Percentiles rank a stretch among this genome's conserved stretches.
Conservation (phyloP, 2,888 invertebrate species). For the Rosalia funebris region DNA sequence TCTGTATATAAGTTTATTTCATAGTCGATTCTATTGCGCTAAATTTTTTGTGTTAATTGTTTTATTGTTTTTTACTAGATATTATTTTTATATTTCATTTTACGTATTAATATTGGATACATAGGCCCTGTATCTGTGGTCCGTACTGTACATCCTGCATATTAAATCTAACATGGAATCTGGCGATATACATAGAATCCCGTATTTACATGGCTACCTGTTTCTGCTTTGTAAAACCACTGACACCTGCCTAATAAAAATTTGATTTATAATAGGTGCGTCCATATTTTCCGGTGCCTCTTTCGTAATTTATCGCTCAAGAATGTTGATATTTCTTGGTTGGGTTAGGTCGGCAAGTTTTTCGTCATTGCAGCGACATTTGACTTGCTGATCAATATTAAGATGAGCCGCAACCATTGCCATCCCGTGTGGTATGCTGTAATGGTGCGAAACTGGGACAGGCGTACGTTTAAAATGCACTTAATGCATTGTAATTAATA, state of each 20-base stretch:
- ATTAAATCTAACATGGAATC: not conserved
- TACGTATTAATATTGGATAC: too few species aligned
- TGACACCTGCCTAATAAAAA: slow-evolving; percentile 48
- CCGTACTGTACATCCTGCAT: too few species aligned
- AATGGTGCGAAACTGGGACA: slow-evolving; percentile 9
- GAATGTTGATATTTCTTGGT: slow-evolving; percentile 7
- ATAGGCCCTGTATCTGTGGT: too few species aligned
- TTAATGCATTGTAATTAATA: not conserved
- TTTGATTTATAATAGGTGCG: slow-evolving; percentile 37
- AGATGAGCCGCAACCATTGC: slow-evolving; percentile 17
- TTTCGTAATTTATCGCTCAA: not conserved
- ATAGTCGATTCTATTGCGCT: too few species aligned
- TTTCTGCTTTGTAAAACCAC: slow-evolving; percentile 45
- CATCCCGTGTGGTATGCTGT: slow-evolving; percentile 3
- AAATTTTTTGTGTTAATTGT: too few species aligned
- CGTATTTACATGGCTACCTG: slow-evolving; percentile 8
- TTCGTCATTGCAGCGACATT: not conserved
- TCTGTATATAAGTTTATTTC: too few species aligned
- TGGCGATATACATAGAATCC: not conserved
- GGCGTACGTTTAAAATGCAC: slow-evolving; percentile 1
- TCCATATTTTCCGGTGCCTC: slow-evolving; percentile 3
- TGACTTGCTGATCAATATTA: slow-evolving; percentile 17
- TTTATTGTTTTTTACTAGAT: too few species aligned
- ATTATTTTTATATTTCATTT: too few species aligned
- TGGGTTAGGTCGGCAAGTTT: slow-evolving; percentile 16